These are phyloP conservation scores for Zaprionus gabonicus DNA, from an alignment of 1,140 invertebrate genomes.

Conservation along the genomic window DNA sequence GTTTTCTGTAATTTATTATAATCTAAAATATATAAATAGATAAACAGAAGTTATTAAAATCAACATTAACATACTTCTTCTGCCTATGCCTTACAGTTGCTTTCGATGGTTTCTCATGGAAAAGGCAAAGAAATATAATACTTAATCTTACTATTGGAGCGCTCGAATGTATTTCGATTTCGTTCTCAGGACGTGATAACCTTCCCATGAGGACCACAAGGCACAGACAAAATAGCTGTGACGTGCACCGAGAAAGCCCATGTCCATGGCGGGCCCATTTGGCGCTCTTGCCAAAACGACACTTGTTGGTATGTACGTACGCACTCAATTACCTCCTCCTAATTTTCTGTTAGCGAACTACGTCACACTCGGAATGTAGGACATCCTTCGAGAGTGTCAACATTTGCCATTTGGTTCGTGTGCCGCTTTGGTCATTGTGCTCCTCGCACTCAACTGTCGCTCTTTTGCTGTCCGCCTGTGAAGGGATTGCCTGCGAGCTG, in stretches of 20 bases:
- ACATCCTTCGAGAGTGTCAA: constrained; percentile 64
- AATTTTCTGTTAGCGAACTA: constrained; percentile 43
- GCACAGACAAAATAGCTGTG: no score
- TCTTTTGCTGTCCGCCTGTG: constrained; percentile 34
- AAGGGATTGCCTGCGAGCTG: constrained; percentile 18
- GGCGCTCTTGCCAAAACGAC: constrained; percentile 36
- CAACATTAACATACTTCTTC: no score
- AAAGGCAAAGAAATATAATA: no score
- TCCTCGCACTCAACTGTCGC: constrained; percentile 67
- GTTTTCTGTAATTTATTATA: no score
- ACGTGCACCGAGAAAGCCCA: background rate
- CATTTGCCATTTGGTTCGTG: constrained; percentile 34
- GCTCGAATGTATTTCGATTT: no score
- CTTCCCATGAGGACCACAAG: no score
- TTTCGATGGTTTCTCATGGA: no score
- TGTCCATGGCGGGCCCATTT: constrained; percentile 5
- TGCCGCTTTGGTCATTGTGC: background rate
- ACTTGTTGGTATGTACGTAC: constrained; percentile 70
- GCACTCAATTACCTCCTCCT: background rate
- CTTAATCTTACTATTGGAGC: no score
- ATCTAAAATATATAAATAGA: no score
- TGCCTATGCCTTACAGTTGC: no score
- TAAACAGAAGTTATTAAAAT: no score
- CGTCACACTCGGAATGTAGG: constrained; percentile 69
- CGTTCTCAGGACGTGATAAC: no score